These are phyloP conservation scores for Dicyrtoma fusca DNA, from an alignment of 2,888 invertebrate species.

Conservation along the genomic window DNA sequence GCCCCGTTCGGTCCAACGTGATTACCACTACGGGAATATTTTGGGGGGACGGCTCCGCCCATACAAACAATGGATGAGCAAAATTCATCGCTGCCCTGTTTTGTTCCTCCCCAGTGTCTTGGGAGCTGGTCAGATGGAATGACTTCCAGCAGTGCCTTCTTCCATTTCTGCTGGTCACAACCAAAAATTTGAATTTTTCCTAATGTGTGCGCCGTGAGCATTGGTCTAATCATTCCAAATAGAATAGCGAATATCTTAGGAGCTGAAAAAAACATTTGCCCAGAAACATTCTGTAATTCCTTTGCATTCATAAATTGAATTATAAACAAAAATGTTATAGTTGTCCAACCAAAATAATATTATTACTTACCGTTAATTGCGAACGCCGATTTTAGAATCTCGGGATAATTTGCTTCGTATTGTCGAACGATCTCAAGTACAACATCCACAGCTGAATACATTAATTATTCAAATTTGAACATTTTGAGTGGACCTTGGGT, in stretches of 20 bases:
- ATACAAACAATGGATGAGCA: conserved; percentile 30
- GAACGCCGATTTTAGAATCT: conserved; percentile 24
- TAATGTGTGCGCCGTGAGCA: conserved; percentile 45
- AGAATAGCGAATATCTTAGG: conserved; percentile 49
- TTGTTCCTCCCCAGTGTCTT: conserved; percentile 34
- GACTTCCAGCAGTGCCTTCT: not conserved
- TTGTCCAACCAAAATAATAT: not conserved
- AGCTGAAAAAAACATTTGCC: conserved; percentile 33
- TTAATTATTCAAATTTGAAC: not conserved
- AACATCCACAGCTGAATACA: conserved; percentile 1
- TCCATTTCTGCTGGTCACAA: conserved; percentile 18
- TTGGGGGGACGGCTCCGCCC: conserved; percentile 25
- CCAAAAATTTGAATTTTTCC: conserved; percentile 45
- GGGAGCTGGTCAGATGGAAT: conserved; percentile 18
- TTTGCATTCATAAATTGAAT: too few relatives aligned
- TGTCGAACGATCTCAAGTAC: conserved; percentile 17
- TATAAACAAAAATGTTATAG: not conserved
- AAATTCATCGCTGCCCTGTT: conserved; percentile 31
- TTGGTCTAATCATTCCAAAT: conserved; percentile 46
- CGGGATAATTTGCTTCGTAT: conserved; percentile 31
- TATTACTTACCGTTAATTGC: conserved; percentile 20
- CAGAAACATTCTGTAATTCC: not conserved
- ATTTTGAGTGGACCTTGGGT: too few relatives aligned
- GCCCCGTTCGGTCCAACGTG: not conserved
- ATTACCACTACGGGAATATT: conserved; percentile 13